Base-by-base conservation (phyloP, 2,888 invertebrate genomes). In the Eudemis profundana region DNA sequence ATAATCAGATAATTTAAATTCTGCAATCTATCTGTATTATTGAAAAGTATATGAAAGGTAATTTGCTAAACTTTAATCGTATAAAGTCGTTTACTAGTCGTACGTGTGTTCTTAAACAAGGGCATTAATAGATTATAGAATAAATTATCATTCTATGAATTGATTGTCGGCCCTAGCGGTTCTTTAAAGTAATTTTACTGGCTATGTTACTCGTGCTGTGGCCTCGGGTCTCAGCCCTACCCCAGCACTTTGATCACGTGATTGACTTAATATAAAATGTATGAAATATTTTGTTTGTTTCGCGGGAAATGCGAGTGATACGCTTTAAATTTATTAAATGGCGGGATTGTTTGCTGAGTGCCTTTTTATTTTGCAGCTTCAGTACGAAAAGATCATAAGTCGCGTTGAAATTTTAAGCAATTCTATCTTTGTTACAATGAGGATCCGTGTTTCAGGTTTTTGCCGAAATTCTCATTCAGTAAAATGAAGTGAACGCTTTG, bases 221-320 rank as follows among this genome's bases (percentile, higher is more conserved):
- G 17, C 76, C 74, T 78, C 76, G 74, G 74, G 80, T 78, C 47
- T 21, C 73, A 65, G 33, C 74, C 70, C 67, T 60, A 56, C 63
- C 65, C 70, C 67, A 69, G 57, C 71, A 42, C 79, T 83, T 82
- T 85, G 83, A 84, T 83, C 81, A 73, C 62, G 61, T 73, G 79
- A 79, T 79, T 78, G 76, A 69, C 74, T 74, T 77, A 71, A 74
- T 71, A 70, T 68, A 67, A 66, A 73, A 70, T 70, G 69, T 65
- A 65, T 65, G 65, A 53, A 60, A 65, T 51, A 65, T 65, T 64
- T 51, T 29, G 51, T 64, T 64, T 59, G 54, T 57, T 65, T 65
- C 29, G 19, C 59, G 46, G 59, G 38, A 56, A 63, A 42, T 63
- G 14, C 27, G 59, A 59, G 57, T 59, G 51, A 60, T 47, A 51